Evolutionary conservation across 1,140 invertebrate species (phyloP), one percentile per base, ranked within the genome.

Genomic region (Macrocentrus cingulum): DNA sequence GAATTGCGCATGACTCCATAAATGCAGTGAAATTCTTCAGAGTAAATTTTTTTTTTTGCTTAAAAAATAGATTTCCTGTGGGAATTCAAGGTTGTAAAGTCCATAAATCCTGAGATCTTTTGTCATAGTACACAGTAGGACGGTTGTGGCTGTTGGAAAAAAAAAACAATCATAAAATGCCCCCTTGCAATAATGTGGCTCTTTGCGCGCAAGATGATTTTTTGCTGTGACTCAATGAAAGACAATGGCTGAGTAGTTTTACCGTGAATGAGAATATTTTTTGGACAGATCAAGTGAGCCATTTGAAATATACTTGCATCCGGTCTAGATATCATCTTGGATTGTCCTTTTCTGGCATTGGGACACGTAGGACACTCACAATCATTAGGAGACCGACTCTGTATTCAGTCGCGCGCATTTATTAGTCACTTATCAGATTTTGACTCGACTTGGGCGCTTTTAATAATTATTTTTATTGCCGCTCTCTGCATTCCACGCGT

Each of bases 261-360:
- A 34, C 29, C 29, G 11, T 34, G 29, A 34, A 6, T 34, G 29
- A 34, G 29, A 11, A 34, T 34, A 7, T 34, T 34, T 34, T 34
- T 6, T 34, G 29, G 6, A 11, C 11, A 11, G 6, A 6, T 34
- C 29, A 34, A 7, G 6, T 34, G 6, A 7, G 6, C 29, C 29
- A 6, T 34, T 11, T 11, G 6, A 6, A 34, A 34, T 34, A 6
- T 34, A 7, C 16, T 25, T 18, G 15, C 46, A 49, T 49, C 46
- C 46, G 20, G 46, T 49, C 46, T 16, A 32, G 46, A 49, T 49
- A 49, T 49, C 46, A 49, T 49, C 46, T 49, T 6, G 15, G n/a
- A 32, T 11, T n/a, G n/a, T 13, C 18, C 46, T 29, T 49, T 15
- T 25, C 25, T 6, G 8, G 13, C 22, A 13, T 34, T 34, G 9